These are phyloP conservation scores for Linepithema humile DNA, from an alignment of 1,140 invertebrate species.

Conservation along the genomic window DNA sequence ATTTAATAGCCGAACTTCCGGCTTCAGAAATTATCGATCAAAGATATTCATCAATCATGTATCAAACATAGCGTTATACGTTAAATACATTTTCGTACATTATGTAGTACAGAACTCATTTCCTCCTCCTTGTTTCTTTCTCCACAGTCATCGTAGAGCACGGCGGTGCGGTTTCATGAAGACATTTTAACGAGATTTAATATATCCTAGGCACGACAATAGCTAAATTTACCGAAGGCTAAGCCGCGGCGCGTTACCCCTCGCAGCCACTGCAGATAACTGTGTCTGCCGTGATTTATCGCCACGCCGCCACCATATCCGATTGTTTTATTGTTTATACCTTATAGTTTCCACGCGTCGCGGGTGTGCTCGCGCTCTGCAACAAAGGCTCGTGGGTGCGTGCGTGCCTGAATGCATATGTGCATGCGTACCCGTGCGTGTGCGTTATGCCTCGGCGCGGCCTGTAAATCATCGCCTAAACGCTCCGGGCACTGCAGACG, in stretches of 20 bases:
- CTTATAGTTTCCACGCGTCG: conserved; percentile 72
- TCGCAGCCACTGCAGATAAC: conserved; percentile 59
- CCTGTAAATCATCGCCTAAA: conserved; percentile 73
- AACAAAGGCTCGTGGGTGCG: conserved; percentile 57
- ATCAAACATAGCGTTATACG: too few species aligned
- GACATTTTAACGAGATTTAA: conserved; percentile 74
- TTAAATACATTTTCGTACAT: too few species aligned
- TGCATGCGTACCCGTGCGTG: conserved; percentile 10
- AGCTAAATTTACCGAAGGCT: conserved; percentile 72
- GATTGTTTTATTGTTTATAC: conserved; percentile 74
- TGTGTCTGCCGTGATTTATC: conserved; percentile 64
- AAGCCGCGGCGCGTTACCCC: conserved; percentile 60
- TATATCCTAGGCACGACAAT: conserved; percentile 73
- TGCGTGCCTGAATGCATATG: conserved; percentile 15
- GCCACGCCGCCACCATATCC: conserved; percentile 40
- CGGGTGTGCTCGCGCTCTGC: conserved; percentile 60
- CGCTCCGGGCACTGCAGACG: conserved; percentile 42
- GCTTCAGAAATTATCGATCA: too few species aligned
- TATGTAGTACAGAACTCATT: too few species aligned
- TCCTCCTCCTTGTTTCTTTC: too few species aligned
- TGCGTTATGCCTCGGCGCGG: neutral
- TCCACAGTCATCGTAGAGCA: neutral
- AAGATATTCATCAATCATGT: too few species aligned
- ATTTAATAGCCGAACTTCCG: too few species aligned
- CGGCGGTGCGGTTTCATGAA: conserved; percentile 50